Percentiles rank a stretch among this genome's conserved stretches.
phyloP scores from a whole-genome alignment of 2,797 vertebrate genomes.

The Chanos chanos region DNA sequence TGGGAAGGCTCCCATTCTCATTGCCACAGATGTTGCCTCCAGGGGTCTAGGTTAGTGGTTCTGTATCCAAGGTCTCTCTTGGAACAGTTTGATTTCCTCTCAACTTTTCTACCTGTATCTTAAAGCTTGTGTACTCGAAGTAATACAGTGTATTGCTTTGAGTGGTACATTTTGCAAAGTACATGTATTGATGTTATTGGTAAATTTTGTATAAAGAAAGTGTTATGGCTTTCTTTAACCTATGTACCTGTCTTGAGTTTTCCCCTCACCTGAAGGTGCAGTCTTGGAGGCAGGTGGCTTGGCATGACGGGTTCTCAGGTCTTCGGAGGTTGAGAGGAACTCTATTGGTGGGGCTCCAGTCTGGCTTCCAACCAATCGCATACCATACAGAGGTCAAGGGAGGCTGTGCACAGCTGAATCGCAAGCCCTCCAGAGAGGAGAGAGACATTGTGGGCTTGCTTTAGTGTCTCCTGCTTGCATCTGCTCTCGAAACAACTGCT shows the following conservation, averaged over 20 bases:
- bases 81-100: conserved; percentile 44
- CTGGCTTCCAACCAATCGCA: conserved; percentile 89
- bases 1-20: conserved; percentile 97
- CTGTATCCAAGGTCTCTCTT: conserved; percentile 4
- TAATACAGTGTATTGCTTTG: too few species aligned
- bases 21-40: conserved; percentile 98
- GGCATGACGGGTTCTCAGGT: conserved; percentile 99
- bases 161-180: too few species aligned
- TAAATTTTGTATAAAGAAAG: conserved; percentile 77
- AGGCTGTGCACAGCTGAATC: conserved; percentile 76
- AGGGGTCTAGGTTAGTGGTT: conserved; percentile 91
- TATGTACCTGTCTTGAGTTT: conserved; percentile 95
- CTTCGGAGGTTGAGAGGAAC: conserved; percentile 97
- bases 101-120: not conserved
- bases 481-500: conserved; percentile 71
- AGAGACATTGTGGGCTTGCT: conserved; percentile 70
- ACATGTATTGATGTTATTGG: not conserved
- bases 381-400: conserved; percentile 95
- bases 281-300: conserved; percentile 99
- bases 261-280: conserved; percentile 95
- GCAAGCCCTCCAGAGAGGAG: conserved; percentile 93
- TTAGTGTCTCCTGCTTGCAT: conserved; percentile 64
- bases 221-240: conserved; percentile 98
- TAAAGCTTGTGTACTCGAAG: too few species aligned
- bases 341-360: conserved; percentile 96